Conservation (phyloP, 2,113 vertebrate species). For the Carlito syrichta region DNA sequence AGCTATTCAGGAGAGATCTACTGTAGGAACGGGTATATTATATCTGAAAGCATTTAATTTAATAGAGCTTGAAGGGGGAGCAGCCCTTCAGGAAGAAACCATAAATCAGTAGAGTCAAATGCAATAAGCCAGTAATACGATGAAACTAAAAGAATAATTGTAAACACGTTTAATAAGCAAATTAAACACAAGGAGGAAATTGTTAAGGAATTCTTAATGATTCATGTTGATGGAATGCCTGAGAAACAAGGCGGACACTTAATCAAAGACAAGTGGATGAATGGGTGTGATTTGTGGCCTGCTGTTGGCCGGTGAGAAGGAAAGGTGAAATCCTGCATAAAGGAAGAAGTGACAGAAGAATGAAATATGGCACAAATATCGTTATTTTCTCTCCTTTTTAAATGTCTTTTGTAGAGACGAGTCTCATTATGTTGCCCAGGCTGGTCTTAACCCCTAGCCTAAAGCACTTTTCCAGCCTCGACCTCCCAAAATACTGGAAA, state of each 20-base stretch:
- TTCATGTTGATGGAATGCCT: conserved; percentile 69
- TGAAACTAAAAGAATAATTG: conserved; percentile 72
- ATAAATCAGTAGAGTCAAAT: conserved; percentile 73
- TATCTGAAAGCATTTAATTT: conserved; percentile 71
- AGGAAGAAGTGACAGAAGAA: neutral
- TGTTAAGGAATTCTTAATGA: conserved; percentile 75
- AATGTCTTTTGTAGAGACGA: no score
- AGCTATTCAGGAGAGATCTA: conserved; percentile 40
- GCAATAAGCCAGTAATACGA: conserved; percentile 55
- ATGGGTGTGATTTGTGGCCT: conserved; percentile 64
- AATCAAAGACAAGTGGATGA: conserved; percentile 73
- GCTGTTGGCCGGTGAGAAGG: conserved; percentile 11
- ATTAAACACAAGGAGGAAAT: conserved; percentile 69
- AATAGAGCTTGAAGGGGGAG: conserved; percentile 31
- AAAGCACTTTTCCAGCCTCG: no score
- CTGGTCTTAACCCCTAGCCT: no score
- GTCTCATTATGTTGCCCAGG: no score
- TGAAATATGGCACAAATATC: neutral
- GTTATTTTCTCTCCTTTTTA: no score
- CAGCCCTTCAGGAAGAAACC: conserved; percentile 58
- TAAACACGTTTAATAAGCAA: conserved; percentile 73
- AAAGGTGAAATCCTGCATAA: neutral
- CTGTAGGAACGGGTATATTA: conserved; percentile 52
- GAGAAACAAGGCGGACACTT: conserved; percentile 65
- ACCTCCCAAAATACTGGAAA: no score